phyloP scores from a whole-genome alignment of 2,797 vertebrate genomes.

The Spinibarbus caldwelli region DNA sequence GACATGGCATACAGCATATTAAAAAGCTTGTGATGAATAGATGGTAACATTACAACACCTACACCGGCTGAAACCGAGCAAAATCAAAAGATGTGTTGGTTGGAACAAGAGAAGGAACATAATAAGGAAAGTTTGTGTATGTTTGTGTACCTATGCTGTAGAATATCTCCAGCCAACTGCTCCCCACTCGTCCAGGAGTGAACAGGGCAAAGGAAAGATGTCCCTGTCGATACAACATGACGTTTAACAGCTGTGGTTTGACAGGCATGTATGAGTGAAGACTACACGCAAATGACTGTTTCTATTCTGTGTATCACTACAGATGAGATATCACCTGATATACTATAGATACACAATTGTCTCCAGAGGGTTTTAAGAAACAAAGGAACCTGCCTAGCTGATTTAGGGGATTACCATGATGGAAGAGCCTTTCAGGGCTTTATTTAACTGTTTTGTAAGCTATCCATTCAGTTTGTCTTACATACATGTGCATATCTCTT shows the following conservation, averaged over 20 bases:
- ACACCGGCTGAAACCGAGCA: not conserved
- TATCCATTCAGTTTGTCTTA: conserved; percentile 15
- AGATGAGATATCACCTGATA: conserved; percentile 57
- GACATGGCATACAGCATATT: not conserved
- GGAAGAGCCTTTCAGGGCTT: conserved; percentile 15
- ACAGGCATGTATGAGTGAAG: conserved; percentile 41
- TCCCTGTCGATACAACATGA: conserved; percentile 73
- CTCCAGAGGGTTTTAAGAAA: conserved; percentile 41
- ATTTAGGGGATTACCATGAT: conserved; percentile 38
- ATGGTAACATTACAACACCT: not conserved
- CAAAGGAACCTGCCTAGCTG: conserved; percentile 40
- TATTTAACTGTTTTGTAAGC: conserved; percentile 1
- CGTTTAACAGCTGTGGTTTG: not conserved
- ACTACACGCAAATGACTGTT: conserved; percentile 44
- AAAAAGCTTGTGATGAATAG: not conserved
- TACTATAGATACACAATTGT: conserved; percentile 27
- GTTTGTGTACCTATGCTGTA: conserved; percentile 88
- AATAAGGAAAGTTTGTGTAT: not conserved
- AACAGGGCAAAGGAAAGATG: conserved; percentile 87
- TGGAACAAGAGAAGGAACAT: not conserved
- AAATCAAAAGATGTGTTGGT: too few relatives aligned
- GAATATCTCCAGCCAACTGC: conserved; percentile 86
- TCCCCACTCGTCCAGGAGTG: conserved; percentile 96
- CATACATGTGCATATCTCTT: conserved; percentile 10
- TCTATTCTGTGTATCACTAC: conserved; percentile 52